Base-by-base conservation (phyloP, 2,888 invertebrate genomes). In the Drosophila neonasuta region DNA sequence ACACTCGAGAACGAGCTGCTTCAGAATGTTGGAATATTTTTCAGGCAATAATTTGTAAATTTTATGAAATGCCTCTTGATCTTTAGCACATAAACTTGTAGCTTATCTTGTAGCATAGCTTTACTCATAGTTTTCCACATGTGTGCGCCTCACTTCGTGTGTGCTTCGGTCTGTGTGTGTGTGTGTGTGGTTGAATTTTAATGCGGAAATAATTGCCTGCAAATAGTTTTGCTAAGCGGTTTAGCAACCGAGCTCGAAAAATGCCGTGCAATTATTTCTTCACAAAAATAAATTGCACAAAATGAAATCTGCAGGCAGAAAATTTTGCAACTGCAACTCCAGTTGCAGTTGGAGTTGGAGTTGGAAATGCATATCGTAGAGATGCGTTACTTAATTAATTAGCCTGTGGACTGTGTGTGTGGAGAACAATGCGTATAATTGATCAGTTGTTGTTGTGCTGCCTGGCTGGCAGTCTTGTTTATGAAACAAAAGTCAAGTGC, bases 401-500 rank as follows among this genome's bases (percentile, higher is more conserved):
- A 78, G 77, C 79, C 79, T 56, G 51, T 52, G 24, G 32, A 54
- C 56, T 59, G 56, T 57, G 58, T 57, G 58, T 32, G 24, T 52
- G 11, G 68, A 57, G 13, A 71, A 68, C 80, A 69, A 59, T 74
- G 68, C 64, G 62, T 46, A 74, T 71, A 74, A 74, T 77, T 79
- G 77, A 77, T 74, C 65, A 57, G 54, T 7, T 9, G 24, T 24
- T 24, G 24, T 24, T 24, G n/a, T 30, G 20, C 11, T 48, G 56
- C 42, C 34, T 49, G 41, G 10, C 44, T 15, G 3, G 20, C n/a
- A 24, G 34, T 30, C 59, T 75, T 80, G 81, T 65, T 76, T 76
- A 68, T 70, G 77, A 77, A 84, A 77, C 80, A 80, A 80, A 79
- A 84, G 79, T 80, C 71, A 84, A 81, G 84, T 70, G 74, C 68